These are phyloP conservation scores for Spheniscus mendiculus DNA, from an alignment of 2,113 vertebrate species.

Conservation along the genomic window DNA sequence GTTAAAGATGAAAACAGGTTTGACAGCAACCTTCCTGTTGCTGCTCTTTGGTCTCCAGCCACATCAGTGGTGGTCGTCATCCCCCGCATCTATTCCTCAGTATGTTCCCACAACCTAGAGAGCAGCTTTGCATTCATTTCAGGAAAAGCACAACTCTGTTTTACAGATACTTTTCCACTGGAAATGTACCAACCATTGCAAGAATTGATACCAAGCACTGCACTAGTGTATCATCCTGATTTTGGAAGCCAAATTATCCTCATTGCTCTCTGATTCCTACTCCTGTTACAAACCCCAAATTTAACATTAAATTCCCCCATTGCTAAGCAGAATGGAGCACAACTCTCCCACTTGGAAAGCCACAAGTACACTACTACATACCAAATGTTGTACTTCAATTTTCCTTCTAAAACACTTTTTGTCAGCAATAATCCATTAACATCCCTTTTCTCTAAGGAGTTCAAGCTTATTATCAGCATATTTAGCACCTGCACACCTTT, in stretches of 20 bases:
- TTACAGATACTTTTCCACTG: not conserved
- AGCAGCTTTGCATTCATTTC: not conserved
- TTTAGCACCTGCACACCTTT: conserved; percentile 2
- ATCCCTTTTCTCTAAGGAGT: not conserved
- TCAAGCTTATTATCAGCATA: not conserved
- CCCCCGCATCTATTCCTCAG: not conserved
- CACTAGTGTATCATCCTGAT: not conserved
- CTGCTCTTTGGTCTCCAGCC: not conserved
- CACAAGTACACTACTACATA: not conserved
- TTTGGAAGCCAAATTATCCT: not conserved
- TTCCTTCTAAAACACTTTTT: not conserved
- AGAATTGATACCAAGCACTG: not conserved
- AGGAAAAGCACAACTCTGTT: not conserved
- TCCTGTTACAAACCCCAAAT: not conserved
- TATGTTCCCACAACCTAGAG: not conserved
- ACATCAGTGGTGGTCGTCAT: not conserved
- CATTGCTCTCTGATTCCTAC: not conserved
- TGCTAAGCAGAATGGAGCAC: not conserved
- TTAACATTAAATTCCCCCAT: not conserved
- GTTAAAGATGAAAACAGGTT: not conserved
- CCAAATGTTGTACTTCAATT: not conserved
- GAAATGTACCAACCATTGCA: not conserved
- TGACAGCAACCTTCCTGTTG: not conserved
- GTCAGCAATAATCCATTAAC: not conserved
- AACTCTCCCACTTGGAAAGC: not conserved